Percentiles rank a stretch among this genome's conserved stretches.
phyloP scores from a whole-genome alignment of 2,113 vertebrate genomes.

The Oreochromis niloticus region DNA sequence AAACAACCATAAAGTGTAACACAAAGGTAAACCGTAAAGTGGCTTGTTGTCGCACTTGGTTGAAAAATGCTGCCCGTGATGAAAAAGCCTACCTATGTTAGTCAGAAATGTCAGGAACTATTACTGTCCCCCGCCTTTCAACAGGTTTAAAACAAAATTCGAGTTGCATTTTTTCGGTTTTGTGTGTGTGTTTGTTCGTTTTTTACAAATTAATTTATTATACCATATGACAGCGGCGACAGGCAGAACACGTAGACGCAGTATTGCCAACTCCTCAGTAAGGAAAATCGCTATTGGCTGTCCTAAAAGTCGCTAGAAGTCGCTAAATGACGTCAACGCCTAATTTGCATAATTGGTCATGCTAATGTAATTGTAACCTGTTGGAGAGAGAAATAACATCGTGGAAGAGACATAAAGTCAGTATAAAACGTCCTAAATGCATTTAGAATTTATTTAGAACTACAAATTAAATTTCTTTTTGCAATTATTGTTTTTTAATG shows the following conservation, averaged over 20 bases:
- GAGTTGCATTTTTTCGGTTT: not conserved
- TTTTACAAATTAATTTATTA: not conserved
- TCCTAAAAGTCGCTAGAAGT: no score
- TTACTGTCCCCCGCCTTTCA: not conserved
- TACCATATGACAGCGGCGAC: not conserved
- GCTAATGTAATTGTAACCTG: no score
- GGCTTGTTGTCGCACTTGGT: not conserved
- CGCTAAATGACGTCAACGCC: no score
- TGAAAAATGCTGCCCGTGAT: not conserved
- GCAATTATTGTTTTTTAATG: no score
- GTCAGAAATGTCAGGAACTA: not conserved
- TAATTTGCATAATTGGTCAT: no score
- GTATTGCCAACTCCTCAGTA: no score
- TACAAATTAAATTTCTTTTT: no score
- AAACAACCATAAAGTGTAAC: not conserved
- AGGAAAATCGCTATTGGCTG: no score
- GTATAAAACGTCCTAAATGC: no score
- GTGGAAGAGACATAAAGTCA: no score
- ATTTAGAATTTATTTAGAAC: no score
- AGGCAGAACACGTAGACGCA: not conserved
- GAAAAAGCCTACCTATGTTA: not conserved
- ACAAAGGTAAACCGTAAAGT: not conserved
- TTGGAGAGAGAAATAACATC: no score
- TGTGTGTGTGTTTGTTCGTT: not conserved
- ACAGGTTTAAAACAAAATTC: not conserved